Evolutionary conservation across 2,888 invertebrate genomes (phyloP).

Genomic region (Harpalus rufipes): DNA sequence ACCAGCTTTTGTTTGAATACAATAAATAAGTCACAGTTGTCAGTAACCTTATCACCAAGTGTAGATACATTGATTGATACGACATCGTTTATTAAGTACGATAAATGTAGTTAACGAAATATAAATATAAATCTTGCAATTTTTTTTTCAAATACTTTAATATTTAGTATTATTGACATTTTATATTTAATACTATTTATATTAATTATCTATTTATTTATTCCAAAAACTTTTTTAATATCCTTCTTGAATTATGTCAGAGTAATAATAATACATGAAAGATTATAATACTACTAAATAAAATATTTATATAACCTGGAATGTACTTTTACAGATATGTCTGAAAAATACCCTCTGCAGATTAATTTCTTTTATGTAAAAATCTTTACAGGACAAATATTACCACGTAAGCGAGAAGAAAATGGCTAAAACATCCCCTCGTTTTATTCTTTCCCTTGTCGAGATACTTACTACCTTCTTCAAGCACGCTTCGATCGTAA

Average conservation of each 20-base stretch:
- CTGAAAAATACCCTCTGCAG: not conserved
- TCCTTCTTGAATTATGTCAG: too few species aligned
- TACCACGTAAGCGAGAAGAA: not conserved
- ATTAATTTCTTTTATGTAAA: not conserved
- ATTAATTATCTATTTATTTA: too few species aligned
- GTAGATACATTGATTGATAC: not conserved
- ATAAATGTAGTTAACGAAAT: not conserved
- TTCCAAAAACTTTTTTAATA: too few species aligned
- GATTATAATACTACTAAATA: too few species aligned
- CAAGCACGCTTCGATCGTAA: slow-evolving; percentile 34
- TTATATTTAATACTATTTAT: too few species aligned
- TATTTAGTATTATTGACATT: too few species aligned
- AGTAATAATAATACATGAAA: too few species aligned
- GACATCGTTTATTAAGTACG: not conserved
- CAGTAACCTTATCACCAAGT: not conserved
- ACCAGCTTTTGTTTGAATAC: not conserved
- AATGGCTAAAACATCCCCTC: slow-evolving; percentile 1
- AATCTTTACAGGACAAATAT: not conserved
- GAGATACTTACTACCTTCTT: not conserved
- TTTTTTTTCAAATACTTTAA: too few species aligned
- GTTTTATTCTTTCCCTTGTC: not conserved
- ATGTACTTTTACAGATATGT: not conserved
- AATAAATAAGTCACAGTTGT: slow-evolving; percentile 2
- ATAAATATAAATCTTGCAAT: too few species aligned
- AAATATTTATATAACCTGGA: not conserved